These are phyloP conservation scores for Forbesichthys agassizii DNA, from an alignment of 2,113 vertebrate genomes.

Conservation along the genomic window DNA sequence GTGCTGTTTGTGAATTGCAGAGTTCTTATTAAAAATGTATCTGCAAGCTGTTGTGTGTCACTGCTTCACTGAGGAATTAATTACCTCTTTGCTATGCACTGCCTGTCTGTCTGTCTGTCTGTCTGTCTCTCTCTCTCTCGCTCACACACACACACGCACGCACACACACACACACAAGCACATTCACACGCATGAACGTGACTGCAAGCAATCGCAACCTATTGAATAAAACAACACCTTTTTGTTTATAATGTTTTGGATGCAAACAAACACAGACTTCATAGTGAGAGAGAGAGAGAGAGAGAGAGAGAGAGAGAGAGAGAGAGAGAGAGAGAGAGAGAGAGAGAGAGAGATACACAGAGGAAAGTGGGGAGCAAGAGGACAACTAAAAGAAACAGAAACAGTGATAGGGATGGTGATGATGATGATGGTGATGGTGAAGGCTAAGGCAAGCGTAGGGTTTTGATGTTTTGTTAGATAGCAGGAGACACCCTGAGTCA, in stretches of 20 bases:
- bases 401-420: too few relatives aligned
- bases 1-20: conserved; percentile 67
- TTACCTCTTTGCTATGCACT: conserved; percentile 67
- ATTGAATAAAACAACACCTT: conserved; percentile 60
- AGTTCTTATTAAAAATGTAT: conserved; percentile 83
- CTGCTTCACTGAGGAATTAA: conserved; percentile 76
- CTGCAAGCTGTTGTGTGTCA: conserved; percentile 77
- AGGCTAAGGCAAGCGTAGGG: too few relatives aligned
- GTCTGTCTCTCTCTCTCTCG: conserved; percentile 15
- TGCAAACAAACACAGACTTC: conserved; percentile 73
- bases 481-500: too few relatives aligned
- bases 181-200: conserved; percentile 4
- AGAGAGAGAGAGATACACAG: conserved; percentile 2
- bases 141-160: conserved; percentile 19
- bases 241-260: conserved; percentile 67
- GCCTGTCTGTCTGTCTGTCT: conserved; percentile 36
- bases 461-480: too few relatives aligned
- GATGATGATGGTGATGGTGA: too few relatives aligned
- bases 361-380: too few relatives aligned
- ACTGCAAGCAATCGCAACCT: conserved; percentile 56
- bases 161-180: conserved; percentile 1
- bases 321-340: conserved; percentile 16
- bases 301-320: conserved; percentile 21
- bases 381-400: too few relatives aligned
- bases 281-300: conserved; percentile 38